phyloP scores from a whole-genome alignment of 1,140 invertebrate species.

The Drosophila bocqueti region DNA sequence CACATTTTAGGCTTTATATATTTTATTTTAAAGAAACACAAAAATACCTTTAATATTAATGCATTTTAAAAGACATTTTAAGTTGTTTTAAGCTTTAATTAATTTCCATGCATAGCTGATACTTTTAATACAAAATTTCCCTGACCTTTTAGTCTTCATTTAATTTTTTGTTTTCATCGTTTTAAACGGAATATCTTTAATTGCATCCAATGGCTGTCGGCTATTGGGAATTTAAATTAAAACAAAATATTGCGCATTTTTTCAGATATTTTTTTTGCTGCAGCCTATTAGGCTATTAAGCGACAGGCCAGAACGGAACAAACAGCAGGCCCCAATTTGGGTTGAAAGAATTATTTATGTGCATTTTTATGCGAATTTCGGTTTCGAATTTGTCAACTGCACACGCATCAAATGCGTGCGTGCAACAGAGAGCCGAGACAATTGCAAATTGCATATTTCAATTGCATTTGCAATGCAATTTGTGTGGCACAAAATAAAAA shows the following conservation, averaged over 20 bases:
- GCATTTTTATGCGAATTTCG: constrained; percentile 63
- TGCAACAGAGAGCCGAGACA: constrained; percentile 30
- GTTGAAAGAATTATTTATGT: constrained; percentile 60
- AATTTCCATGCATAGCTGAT: neutral
- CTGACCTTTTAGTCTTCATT: neutral
- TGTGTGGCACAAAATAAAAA: constrained; percentile 10
- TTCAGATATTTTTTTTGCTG: constrained; percentile 12
- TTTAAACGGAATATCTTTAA: constrained; percentile 3
- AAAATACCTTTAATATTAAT: neutral
- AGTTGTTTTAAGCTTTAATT: neutral
- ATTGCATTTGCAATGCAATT: constrained; percentile 52
- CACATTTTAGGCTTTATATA: constrained; percentile 2
- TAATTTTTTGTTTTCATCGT: neutral
- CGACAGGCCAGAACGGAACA: constrained; percentile 16
- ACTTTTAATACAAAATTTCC: no score
- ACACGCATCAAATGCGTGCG: constrained; percentile 51
- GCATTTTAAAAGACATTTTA: neutral
- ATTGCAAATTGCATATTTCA: constrained; percentile 56
- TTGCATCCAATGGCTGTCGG: constrained; percentile 2
- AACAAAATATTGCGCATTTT: constrained; percentile 3
- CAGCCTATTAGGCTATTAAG: constrained; percentile 32
- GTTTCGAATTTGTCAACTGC: constrained; percentile 61
- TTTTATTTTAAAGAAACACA: neutral
- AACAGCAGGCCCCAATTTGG: constrained; percentile 18
- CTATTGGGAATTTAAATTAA: constrained; percentile 16